Base-by-base conservation (phyloP, 2,797 vertebrate genomes). In the Sandelia bainsii region DNA sequence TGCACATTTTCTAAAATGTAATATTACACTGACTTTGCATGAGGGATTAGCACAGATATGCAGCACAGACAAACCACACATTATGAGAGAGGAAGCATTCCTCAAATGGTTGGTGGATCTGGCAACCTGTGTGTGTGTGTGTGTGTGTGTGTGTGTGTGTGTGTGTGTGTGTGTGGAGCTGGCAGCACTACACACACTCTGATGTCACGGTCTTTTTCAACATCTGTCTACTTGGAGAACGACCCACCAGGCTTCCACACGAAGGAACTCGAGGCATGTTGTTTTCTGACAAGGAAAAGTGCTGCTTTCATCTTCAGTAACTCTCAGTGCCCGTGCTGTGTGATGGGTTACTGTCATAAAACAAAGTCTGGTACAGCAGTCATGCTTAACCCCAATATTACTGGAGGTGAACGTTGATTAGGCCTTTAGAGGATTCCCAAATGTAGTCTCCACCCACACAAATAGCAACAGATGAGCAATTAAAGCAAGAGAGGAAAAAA, bases 31-130 rank as follows among this genome's bases (percentile, higher is more conserved):
- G 58, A 56, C 65, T 72, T 61, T 52, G 52, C 60, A 69, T 39
- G 44, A 71, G 4, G 65, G 80, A 72, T 40, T 54, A 13, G 58
- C 42, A 20, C 69, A 75, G 79, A 77, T 63, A 75, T 62, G 37
- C 66, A 51, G 72, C 39, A 48, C 50, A 86, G 83, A 89, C 78
- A 88, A 82, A 78, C 80, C 52, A 37, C 74, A 72, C 82, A 65
- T 83, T 86, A 86, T 88, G 75, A 72, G 67, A 79, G 71, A 73
- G 82, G 84, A 90, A 78, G 69, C 88, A 89, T 92, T 90, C 88
- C 79, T 80, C 52, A 57, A 64, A 84, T 84, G 75, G 72, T 64
- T 80, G 75, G 60, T 80, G 74, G 75, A 80, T 88, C 75, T 89
- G 83, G 78, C 80, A 80, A 72, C 75, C 69, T 77, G 80, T 14